These are phyloP conservation scores for Magallana nippona DNA, from an alignment of 2,888 invertebrate species.

Conservation along the genomic window DNA sequence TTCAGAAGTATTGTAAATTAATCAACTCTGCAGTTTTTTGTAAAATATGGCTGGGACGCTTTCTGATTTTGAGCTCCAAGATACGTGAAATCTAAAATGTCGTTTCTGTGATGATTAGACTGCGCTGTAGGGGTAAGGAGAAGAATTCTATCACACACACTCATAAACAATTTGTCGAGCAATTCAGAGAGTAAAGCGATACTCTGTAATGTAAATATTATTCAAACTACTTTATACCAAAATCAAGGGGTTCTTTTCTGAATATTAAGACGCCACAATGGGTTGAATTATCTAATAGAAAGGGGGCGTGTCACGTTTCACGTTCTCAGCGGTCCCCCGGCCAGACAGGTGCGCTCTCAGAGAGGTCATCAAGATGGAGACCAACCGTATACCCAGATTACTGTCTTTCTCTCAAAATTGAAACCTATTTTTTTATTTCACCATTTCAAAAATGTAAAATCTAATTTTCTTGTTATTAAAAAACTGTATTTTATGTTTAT, in stretches of 20 bases:
- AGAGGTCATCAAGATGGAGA: constrained; percentile 8
- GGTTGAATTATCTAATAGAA: constrained; percentile 28
- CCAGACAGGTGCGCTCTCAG: constrained; percentile 33
- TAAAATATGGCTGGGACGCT: no score
- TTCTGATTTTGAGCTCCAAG: no score
- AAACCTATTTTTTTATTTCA: no score
- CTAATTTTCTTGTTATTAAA: no score
- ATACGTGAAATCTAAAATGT: no score
- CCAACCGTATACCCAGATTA: neutral
- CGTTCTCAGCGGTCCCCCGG: neutral
- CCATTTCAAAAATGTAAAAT: no score
- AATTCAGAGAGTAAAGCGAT: constrained; percentile 4
- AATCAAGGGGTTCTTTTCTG: constrained; percentile 18
- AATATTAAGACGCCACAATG: neutral
- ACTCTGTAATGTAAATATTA: constrained; percentile 32
- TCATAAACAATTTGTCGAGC: constrained; percentile 30
- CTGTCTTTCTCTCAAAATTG: no score
- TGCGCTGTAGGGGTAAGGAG: neutral
- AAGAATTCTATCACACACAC: neutral
- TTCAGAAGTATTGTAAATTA: no score
- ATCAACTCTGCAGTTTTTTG: no score
- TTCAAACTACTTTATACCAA: constrained; percentile 21
- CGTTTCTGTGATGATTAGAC: no score
- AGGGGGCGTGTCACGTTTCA: constrained; percentile 23
- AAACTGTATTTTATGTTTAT: no score